These are phyloP conservation scores for Stichopus horrens DNA, from an alignment of 53 echinoderm and acorn worm species.

Conservation along the genomic window DNA sequence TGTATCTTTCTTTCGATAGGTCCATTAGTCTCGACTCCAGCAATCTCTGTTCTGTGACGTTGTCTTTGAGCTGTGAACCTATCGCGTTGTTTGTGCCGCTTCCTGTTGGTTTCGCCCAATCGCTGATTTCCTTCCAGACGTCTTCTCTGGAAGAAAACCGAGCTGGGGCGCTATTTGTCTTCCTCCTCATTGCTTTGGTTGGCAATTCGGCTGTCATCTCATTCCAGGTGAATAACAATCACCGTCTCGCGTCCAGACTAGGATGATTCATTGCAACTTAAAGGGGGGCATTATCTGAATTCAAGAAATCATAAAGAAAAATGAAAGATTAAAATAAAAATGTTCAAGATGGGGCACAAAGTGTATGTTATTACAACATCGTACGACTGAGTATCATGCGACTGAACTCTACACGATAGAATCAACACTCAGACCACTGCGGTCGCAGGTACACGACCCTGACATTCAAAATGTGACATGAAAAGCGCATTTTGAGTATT, in stretches of 20 bases:
- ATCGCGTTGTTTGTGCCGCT: constrained; percentile 64
- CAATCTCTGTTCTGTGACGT: constrained; percentile 93
- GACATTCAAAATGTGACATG: no score
- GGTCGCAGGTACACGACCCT: no score
- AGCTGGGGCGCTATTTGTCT: constrained; percentile 78
- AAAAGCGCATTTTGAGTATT: no score
- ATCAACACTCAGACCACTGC: no score
- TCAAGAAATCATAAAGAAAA: no score
- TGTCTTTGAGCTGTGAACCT: constrained; percentile 93
- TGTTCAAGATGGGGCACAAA: no score
- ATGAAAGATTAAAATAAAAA: no score
- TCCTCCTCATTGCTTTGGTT: constrained; percentile 5
- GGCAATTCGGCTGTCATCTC: background rate
- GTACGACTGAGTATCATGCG: no score
- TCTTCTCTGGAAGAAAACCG: constrained; percentile 79
- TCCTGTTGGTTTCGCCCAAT: constrained; percentile 87
- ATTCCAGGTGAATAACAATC: background rate
- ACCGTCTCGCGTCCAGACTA: background rate
- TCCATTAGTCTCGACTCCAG: constrained; percentile 85
- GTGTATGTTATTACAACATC: no score
- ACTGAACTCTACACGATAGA: no score
- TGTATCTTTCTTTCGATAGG: constrained; percentile 92
- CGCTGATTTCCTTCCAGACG: constrained; percentile 85
- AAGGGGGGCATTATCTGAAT: no score
- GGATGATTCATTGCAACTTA: no score